These are phyloP conservation scores for Peromyscus leucopus DNA, from an alignment of 2,113 vertebrate genomes.

Conservation along the genomic window DNA sequence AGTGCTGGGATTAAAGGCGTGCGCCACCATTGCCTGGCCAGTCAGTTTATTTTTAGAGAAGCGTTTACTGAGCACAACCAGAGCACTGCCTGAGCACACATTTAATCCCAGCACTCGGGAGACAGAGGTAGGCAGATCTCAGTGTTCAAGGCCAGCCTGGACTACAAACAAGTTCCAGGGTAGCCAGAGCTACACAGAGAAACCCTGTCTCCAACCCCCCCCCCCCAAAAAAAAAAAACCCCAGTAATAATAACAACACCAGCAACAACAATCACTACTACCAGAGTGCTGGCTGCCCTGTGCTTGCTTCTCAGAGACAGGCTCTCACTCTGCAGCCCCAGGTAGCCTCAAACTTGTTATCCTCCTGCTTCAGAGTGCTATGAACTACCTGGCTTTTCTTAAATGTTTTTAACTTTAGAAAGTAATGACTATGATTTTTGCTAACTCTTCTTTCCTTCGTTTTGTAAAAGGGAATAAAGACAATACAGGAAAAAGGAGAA, in stretches of 20 bases:
- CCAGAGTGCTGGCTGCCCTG: not conserved
- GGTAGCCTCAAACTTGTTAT: not conserved
- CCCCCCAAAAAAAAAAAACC: not conserved
- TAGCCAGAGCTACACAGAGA: too few species aligned
- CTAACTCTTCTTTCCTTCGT: not conserved
- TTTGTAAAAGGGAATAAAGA: slow-evolving; percentile 43
- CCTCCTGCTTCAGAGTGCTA: not conserved
- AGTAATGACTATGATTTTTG: slow-evolving; percentile 11
- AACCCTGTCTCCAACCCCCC: not conserved
- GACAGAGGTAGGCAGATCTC: not conserved
- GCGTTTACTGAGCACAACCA: not conserved
- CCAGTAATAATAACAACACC: too few species aligned
- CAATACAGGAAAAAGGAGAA: not conserved
- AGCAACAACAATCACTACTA: not conserved
- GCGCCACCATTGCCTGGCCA: not conserved
- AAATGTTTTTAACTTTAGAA: slow-evolving; percentile 47
- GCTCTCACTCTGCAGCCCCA: not conserved
- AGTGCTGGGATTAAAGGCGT: not conserved
- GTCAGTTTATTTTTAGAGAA: not conserved
- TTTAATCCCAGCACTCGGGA: not conserved
- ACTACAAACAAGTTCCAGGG: not conserved
- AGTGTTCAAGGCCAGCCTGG: not conserved
- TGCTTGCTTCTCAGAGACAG: not conserved
- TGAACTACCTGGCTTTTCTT: not conserved
- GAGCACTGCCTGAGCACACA: not conserved